phyloP scores from a whole-genome alignment of 1,140 invertebrate species.

The Drosophila quadrilineata region DNA sequence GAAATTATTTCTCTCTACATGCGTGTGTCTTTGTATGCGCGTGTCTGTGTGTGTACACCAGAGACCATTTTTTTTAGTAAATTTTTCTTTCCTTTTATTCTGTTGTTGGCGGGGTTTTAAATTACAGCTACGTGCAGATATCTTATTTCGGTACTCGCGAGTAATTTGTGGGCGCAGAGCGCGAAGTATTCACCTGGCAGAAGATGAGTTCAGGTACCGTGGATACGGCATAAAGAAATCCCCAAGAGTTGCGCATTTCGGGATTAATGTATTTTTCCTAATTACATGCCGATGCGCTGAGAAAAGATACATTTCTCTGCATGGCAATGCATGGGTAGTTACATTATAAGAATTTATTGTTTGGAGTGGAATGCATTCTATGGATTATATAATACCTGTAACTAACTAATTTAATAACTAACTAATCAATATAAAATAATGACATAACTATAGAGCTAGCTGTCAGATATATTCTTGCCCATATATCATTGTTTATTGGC shows the following conservation, averaged over 20 bases:
- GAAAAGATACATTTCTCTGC: neutral
- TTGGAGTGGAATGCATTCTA: too few relatives aligned
- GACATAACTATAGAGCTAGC: neutral
- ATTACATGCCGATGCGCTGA: constrained; percentile 15
- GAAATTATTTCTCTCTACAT: constrained; percentile 59
- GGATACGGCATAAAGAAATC: constrained; percentile 14
- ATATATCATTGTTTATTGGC: constrained; percentile 34
- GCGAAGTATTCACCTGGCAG: constrained; percentile 51
- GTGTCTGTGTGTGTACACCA: constrained; percentile 21
- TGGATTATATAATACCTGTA: too few relatives aligned
- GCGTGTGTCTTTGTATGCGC: constrained; percentile 11
- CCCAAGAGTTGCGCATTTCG: constrained; percentile 49
- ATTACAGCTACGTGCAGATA: constrained; percentile 78
- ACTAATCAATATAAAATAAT: too few relatives aligned
- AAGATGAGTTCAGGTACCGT: constrained; percentile 64
- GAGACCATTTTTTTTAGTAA: constrained; percentile 35
- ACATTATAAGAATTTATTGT: too few relatives aligned
- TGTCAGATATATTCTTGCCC: neutral
- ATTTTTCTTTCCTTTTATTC: constrained; percentile 30
- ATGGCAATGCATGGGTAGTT: too few relatives aligned
- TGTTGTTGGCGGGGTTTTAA: constrained; percentile 60
- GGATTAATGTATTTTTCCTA: constrained; percentile 40
- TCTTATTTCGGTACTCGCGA: constrained; percentile 64
- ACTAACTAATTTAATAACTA: too few relatives aligned
- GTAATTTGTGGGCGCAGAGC: constrained; percentile 63